Conservation (phyloP, 1,140 invertebrate genomes). For the Euura saliciscinereae region DNA sequence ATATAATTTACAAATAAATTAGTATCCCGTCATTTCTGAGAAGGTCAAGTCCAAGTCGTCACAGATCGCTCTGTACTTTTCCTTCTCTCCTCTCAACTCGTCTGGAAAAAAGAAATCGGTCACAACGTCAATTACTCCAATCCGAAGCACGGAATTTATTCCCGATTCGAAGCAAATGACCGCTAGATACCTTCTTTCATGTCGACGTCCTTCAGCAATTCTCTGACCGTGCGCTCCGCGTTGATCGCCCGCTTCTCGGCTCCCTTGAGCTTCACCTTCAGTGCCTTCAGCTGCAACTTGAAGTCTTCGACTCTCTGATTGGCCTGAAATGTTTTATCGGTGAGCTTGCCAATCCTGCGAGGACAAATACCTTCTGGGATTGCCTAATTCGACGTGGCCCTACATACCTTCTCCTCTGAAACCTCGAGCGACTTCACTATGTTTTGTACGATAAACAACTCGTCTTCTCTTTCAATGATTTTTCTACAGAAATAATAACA, state of each 20-base stretch:
- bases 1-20: slow-evolving; percentile 25
- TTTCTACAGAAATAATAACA: slow-evolving; percentile 39
- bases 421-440: slow-evolving; percentile 58
- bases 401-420: slow-evolving; percentile 55
- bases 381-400: too few species aligned
- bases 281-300: slow-evolving; percentile 50
- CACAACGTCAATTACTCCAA: too few species aligned
- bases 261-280: slow-evolving; percentile 50
- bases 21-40: slow-evolving; percentile 61
- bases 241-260: slow-evolving; percentile 54
- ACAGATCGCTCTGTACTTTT: slow-evolving; percentile 72
- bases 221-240: slow-evolving; percentile 53
- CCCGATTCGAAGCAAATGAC: background rate
- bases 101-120: slow-evolving; percentile 59
- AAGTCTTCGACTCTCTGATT: slow-evolving; percentile 56
- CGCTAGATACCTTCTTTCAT: slow-evolving; percentile 50
- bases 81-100: slow-evolving; percentile 73
- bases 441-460: slow-evolving; percentile 58
- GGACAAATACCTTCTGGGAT: background rate
- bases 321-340: slow-evolving; percentile 37
- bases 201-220: slow-evolving; percentile 53
- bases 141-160: background rate
- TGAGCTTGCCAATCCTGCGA: background rate
- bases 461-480: slow-evolving; percentile 58
- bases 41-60: slow-evolving; percentile 80